These are phyloP conservation scores for Mesochorus sp. DNA, from an alignment of 2,888 invertebrate genomes.

Conservation along the genomic window DNA sequence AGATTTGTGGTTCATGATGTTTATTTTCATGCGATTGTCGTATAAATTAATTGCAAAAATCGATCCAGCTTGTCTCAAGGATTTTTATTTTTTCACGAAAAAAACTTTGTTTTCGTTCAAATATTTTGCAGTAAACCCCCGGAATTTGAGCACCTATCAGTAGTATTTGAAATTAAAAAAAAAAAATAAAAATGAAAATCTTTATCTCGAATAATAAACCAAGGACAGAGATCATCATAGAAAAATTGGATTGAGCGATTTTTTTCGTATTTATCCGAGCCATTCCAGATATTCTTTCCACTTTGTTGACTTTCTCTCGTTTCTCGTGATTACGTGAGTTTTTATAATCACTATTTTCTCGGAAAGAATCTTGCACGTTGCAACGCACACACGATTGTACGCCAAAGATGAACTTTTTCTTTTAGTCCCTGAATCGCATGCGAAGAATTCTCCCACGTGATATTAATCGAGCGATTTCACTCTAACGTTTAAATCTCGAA, in stretches of 20 bases:
- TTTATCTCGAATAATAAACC: neutral
- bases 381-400: no score
- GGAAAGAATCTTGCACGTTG: no score
- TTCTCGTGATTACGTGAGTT: neutral
- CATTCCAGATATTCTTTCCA: neutral
- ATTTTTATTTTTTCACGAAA: no score
- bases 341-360: neutral
- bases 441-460: neutral
- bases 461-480: neutral
- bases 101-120: no score
- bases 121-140: no score
- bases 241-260: neutral
- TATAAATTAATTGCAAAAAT: neutral
- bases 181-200: no score
- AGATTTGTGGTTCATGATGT: no score
- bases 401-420: neutral
- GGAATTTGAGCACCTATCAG: no score
- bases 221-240: neutral
- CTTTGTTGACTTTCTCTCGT: neutral
- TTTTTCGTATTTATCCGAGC: neutral
- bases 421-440: neutral
- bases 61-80: no score
- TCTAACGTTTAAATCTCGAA: conserved; percentile 43
- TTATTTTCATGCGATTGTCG: neutral
- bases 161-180: no score